Conservation (phyloP, 2,888 invertebrate genomes). For the Caenorhabditis sp. region DNA sequence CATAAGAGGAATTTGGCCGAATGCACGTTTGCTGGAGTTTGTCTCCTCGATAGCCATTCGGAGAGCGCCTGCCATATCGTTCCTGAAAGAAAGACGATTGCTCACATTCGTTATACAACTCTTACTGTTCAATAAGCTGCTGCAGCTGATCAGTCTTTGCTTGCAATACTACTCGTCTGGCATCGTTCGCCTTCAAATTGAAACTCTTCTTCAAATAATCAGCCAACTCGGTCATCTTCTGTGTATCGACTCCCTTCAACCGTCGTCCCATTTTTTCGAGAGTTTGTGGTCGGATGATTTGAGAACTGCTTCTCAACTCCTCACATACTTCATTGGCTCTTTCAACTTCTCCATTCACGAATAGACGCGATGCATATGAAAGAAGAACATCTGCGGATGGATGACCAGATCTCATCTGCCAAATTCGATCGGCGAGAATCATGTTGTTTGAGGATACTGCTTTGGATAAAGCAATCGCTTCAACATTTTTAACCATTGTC, state of each 20-base stretch:
- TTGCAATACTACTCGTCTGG: conserved; percentile 55
- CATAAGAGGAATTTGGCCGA: conserved; percentile 66
- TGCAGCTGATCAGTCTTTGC: conserved; percentile 53
- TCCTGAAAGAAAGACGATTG: no score
- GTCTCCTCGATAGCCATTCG: conserved; percentile 63
- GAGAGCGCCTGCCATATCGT: conserved; percentile 52
- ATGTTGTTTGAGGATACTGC: conserved; percentile 42
- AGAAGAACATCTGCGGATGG: conserved; percentile 50
- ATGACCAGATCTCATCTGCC: conserved; percentile 56
- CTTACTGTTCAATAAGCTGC: conserved; percentile 48
- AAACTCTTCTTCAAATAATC: conserved; percentile 57
- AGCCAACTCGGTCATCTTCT: conserved; percentile 51
- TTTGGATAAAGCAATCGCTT: conserved; percentile 30
- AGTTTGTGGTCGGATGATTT: conserved; percentile 50
- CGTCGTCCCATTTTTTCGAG: conserved; percentile 60
- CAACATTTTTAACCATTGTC: conserved; percentile 17
- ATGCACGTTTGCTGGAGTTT: conserved; percentile 41
- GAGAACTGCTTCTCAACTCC: conserved; percentile 50
- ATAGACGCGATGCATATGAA: conserved; percentile 58
- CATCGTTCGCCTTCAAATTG: conserved; percentile 32
- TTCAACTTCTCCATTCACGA: conserved; percentile 47
- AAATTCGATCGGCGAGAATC: conserved; percentile 63
- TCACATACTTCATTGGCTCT: conserved; percentile 65
- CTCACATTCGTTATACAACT: no score
- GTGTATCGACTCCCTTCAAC: conserved; percentile 49